Evolutionary conservation across 2,888 invertebrate genomes (phyloP).

Genomic region (Arctia plantaginis): DNA sequence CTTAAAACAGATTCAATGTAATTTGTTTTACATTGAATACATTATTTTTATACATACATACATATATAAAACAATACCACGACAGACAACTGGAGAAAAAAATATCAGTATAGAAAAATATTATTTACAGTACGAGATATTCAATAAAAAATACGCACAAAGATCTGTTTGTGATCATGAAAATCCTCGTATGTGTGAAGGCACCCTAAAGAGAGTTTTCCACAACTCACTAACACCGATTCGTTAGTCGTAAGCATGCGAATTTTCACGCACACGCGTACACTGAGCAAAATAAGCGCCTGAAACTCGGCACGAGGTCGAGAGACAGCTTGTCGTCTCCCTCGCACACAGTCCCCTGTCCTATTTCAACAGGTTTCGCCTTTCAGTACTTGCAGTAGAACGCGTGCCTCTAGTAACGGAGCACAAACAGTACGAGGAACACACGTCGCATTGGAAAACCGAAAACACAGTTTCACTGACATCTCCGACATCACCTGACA

Average conservation of each 20-base stretch:
- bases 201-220: conserved; percentile 84
- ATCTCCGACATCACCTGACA: conserved; percentile 80
- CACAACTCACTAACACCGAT: conserved; percentile 83
- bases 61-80: neutral
- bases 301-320: conserved; percentile 70
- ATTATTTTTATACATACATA: neutral
- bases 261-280: conserved; percentile 81
- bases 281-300: conserved; percentile 79
- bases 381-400: conserved; percentile 83
- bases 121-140: conserved; percentile 49
- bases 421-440: conserved; percentile 82
- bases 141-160: conserved; percentile 66
- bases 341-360: conserved; percentile 75
- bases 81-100: neutral
- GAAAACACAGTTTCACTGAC: conserved; percentile 84
- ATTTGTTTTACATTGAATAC: too few relatives aligned
- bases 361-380: conserved; percentile 86
- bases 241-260: conserved; percentile 76
- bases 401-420: conserved; percentile 84
- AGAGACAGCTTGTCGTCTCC: conserved; percentile 61
- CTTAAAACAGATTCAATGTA: too few relatives aligned
- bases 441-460: conserved; percentile 80
- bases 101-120: conserved; percentile 5
- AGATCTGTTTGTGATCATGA: conserved; percentile 66
- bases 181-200: conserved; percentile 77